Conservation (phyloP, 2,888 invertebrate species). For the Clanis bilineata region DNA sequence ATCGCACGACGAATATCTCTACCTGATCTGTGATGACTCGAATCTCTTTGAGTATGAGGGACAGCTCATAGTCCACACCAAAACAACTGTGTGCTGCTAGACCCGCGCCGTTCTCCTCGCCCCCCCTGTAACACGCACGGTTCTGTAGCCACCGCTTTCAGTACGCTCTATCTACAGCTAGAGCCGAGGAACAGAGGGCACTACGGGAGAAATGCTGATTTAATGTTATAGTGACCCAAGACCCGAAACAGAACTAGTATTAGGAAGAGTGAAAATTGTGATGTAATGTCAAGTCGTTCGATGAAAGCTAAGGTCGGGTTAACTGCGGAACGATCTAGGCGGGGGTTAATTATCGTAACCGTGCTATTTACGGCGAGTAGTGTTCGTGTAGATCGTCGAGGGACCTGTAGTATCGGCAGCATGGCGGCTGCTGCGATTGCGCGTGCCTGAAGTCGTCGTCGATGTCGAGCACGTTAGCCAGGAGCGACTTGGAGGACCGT, state of each 20-base stretch:
- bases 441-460: conserved; percentile 96
- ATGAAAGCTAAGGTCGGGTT: conserved; percentile 70
- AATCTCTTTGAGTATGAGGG: conserved; percentile 96
- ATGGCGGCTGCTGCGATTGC: conserved; percentile 87
- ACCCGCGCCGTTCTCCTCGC: conserved; percentile 87
- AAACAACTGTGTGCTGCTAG: conserved; percentile 93
- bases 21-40: conserved; percentile 95
- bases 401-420: conserved; percentile 91
- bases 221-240: conserved; percentile 56
- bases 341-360: conserved; percentile 77
- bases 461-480: conserved; percentile 98
- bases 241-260: conserved; percentile 53
- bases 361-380: conserved; percentile 82
- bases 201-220: conserved; percentile 74
- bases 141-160: conserved; percentile 73
- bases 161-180: conserved; percentile 72
- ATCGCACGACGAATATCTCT: conserved; percentile 24
- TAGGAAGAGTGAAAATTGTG: conserved; percentile 46
- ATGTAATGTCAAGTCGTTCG: conserved; percentile 39
- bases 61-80: conserved; percentile 96
- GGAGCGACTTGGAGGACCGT: conserved; percentile 95
- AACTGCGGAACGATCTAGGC: conserved; percentile 77
- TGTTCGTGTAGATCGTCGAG: conserved; percentile 83
- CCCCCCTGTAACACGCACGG: conserved; percentile 69
- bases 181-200: conserved; percentile 73